These are phyloP conservation scores for Tokudaia muenninki DNA, from an alignment of 2,797 vertebrate genomes.

Conservation along the genomic window DNA sequence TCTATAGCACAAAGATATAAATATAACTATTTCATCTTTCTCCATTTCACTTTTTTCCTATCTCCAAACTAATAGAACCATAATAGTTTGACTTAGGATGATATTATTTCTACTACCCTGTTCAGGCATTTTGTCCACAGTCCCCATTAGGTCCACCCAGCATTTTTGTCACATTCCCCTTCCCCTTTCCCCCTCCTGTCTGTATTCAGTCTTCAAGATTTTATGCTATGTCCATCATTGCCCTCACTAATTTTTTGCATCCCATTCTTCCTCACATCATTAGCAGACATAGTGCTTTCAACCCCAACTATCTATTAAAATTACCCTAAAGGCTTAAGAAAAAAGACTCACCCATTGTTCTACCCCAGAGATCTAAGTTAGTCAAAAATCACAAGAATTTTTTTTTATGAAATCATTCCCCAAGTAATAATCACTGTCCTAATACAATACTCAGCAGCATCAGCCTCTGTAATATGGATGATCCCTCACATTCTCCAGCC, in stretches of 20 bases:
- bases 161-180: no score
- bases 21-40: neutral
- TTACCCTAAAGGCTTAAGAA: conserved; percentile 13
- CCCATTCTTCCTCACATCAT: neutral
- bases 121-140: neutral
- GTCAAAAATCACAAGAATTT: neutral
- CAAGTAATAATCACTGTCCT: neutral
- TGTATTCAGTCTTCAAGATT: neutral
- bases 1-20: neutral
- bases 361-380: neutral
- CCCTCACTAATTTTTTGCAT: neutral
- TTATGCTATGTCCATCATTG: neutral
- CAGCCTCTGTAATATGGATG: neutral
- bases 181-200: neutral
- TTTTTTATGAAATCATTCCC: neutral
- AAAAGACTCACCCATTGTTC: neutral
- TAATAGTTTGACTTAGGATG: neutral
- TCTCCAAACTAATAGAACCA: neutral
- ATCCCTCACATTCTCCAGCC: neutral
- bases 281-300: neutral
- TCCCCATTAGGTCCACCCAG: neutral
- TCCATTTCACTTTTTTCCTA: neutral
- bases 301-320: neutral
- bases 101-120: neutral
- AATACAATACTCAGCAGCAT: neutral